phyloP scores from a whole-genome alignment of 2,888 invertebrate genomes.

The Zaprionus lineosus region DNA sequence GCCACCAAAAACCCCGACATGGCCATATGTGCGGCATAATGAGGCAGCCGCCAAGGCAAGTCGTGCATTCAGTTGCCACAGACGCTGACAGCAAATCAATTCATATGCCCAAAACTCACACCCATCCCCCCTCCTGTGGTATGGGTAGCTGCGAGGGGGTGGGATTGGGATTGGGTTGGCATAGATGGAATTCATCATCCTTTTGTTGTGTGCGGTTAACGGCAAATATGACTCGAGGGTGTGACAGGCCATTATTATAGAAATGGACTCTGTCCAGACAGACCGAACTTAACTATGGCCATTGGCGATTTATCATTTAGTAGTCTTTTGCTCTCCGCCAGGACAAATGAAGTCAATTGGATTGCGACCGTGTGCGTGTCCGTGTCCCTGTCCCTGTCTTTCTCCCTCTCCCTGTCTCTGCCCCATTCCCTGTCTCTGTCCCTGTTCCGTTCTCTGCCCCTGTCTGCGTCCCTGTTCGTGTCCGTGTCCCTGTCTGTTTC shows the following conservation, averaged over 20 bases:
- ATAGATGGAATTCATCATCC: constrained; percentile 53
- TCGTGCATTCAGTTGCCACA: constrained; percentile 64
- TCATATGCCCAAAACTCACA: constrained; percentile 56
- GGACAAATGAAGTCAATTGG: constrained; percentile 76
- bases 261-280: constrained; percentile 50
- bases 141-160: background rate
- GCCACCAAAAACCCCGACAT: constrained; percentile 33
- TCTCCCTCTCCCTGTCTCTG: background rate
- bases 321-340: constrained; percentile 59
- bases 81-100: constrained; percentile 72
- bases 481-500: background rate
- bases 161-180: constrained; percentile 9
- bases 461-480: too few species aligned
- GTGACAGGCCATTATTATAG: constrained; percentile 48
- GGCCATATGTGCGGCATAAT: constrained; percentile 75
- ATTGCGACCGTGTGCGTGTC: constrained; percentile 59
- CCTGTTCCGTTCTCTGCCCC: too few species aligned
- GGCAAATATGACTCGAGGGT: constrained; percentile 69
- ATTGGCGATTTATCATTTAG: constrained; percentile 62
- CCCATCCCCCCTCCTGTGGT: constrained; percentile 12
- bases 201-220: constrained; percentile 66
- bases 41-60: constrained; percentile 61
- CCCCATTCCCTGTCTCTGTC: too few species aligned
- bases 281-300: constrained; percentile 15
- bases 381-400: too few species aligned